phyloP scores from a whole-genome alignment of 2,113 vertebrate species.

The Riparia riparia region DNA sequence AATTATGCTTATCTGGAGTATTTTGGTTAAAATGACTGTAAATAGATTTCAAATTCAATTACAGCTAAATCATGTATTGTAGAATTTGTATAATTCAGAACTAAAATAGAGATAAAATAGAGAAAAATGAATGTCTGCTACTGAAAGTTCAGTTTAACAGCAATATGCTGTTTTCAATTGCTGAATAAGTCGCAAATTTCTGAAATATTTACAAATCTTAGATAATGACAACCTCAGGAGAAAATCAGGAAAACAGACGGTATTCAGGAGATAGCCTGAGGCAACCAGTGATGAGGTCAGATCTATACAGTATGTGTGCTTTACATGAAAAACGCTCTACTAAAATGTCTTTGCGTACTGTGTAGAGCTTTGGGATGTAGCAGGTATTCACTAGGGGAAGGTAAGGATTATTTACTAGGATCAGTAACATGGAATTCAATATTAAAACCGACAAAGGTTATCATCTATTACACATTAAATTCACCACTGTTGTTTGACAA shows the following conservation, averaged over 20 bases:
- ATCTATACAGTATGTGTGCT: slow-evolving; percentile 84
- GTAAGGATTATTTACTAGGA: slow-evolving; percentile 82
- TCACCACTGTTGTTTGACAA: slow-evolving; percentile 81
- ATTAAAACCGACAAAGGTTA: slow-evolving; percentile 87
- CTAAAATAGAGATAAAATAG: slow-evolving; percentile 20
- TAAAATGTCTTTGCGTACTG: slow-evolving; percentile 81
- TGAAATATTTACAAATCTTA: slow-evolving; percentile 90
- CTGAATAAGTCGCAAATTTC: slow-evolving; percentile 46
- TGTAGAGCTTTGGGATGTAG: slow-evolving; percentile 80
- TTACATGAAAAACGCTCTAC: slow-evolving; percentile 86
- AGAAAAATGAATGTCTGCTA: not conserved
- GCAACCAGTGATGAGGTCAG: slow-evolving; percentile 83
- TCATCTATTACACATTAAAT: slow-evolving; percentile 86
- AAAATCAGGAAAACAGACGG: slow-evolving; percentile 81
- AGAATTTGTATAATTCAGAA: not conserved
- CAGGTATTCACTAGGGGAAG: slow-evolving; percentile 78
- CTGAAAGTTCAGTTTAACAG: slow-evolving; percentile 20
- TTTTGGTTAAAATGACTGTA: slow-evolving; percentile 32
- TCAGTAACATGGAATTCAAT: slow-evolving; percentile 85
- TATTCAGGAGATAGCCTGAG: slow-evolving; percentile 81
- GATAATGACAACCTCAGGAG: slow-evolving; percentile 84
- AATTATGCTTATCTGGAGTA: not conserved
- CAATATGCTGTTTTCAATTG: slow-evolving; percentile 49
- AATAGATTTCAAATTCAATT: slow-evolving; percentile 38
- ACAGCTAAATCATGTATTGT: not conserved